These are phyloP conservation scores for Bombylius major DNA, from an alignment of 2,888 invertebrate species.

Conservation along the genomic window DNA sequence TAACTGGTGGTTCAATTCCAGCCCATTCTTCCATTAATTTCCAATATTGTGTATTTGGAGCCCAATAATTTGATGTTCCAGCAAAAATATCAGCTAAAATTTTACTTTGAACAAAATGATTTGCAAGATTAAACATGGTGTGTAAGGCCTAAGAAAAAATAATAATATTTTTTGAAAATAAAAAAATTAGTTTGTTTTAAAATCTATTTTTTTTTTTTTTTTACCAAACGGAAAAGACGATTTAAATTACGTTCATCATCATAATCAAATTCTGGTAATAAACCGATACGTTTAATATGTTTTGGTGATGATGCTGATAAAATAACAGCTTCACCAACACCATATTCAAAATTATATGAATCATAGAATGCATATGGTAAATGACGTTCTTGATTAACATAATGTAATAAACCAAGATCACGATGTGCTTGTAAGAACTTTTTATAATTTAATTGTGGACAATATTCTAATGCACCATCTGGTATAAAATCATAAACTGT, in stretches of 20 bases:
- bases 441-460: conserved; percentile 30
- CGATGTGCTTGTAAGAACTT: conserved; percentile 37
- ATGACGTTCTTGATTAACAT: conserved; percentile 25
- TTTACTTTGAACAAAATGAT: conserved; percentile 52
- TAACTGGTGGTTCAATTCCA: conserved; percentile 48
- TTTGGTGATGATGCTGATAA: conserved; percentile 53
- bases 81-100: conserved; percentile 49
- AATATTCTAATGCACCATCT: conserved; percentile 30
- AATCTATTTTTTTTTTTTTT: not conserved
- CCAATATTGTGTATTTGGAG: conserved; percentile 52
- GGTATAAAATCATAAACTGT: conserved; percentile 31
- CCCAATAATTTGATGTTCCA: conserved; percentile 40
- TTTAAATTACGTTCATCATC: conserved; percentile 49
- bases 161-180: not conserved
- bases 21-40: conserved; percentile 44
- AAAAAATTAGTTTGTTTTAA: not conserved
- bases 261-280: conserved; percentile 47
- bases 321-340: conserved; percentile 28
- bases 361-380: conserved; percentile 18
- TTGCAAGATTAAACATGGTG: conserved; percentile 55
- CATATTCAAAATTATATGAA: conserved; percentile 9
- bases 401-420: conserved; percentile 30
- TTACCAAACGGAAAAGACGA: conserved; percentile 39
- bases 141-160: conserved; percentile 45
- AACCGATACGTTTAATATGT: conserved; percentile 53